Percentiles rank a stretch among this genome's conserved stretches.
These are phyloP conservation scores for Phaethornis superciliosus DNA, from an alignment of 2,113 vertebrate genomes.

Conservation along the genomic window DNA sequence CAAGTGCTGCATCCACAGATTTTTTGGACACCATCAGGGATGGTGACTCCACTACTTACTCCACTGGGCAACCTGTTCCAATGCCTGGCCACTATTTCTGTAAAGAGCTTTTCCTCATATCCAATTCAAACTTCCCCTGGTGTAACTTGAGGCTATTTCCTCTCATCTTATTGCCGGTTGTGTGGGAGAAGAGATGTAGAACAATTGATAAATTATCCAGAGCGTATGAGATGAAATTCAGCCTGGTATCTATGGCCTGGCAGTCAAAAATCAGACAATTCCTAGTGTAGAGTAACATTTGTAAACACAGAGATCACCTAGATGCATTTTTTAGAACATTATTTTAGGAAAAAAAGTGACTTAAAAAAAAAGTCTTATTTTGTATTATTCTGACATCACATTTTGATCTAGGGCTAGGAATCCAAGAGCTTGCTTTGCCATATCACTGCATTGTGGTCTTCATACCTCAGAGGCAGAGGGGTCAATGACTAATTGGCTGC, in stretches of 20 bases:
- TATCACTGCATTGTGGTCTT: not conserved
- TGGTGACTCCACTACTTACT: too few relatives aligned
- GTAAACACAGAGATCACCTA: not conserved
- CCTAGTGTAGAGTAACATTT: fast-evolving
- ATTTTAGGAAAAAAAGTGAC: not conserved
- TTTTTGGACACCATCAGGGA: too few relatives aligned
- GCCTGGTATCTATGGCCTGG: not conserved
- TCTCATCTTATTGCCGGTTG: too few relatives aligned
- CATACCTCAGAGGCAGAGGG: not conserved
- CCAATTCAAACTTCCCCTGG: too few relatives aligned
- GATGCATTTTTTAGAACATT: not conserved
- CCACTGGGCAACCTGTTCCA: too few relatives aligned
- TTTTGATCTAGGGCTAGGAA: not conserved
- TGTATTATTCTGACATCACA: fast-evolving
- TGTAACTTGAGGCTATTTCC: too few relatives aligned
- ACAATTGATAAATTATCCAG: not conserved
- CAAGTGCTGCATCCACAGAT: too few relatives aligned
- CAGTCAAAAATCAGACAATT: not conserved
- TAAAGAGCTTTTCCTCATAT: too few relatives aligned
- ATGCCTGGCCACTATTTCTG: too few relatives aligned
- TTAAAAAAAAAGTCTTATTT: not conserved
- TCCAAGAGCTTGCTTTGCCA: not conserved
- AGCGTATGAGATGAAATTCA: not conserved
- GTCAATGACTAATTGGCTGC: not conserved
- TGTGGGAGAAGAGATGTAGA: too few relatives aligned